A percentile compares a stretch with the other conserved stretches of the same genome.
Conservation (phyloP, 2,113 vertebrate genomes). For the Solea senegalensis region DNA sequence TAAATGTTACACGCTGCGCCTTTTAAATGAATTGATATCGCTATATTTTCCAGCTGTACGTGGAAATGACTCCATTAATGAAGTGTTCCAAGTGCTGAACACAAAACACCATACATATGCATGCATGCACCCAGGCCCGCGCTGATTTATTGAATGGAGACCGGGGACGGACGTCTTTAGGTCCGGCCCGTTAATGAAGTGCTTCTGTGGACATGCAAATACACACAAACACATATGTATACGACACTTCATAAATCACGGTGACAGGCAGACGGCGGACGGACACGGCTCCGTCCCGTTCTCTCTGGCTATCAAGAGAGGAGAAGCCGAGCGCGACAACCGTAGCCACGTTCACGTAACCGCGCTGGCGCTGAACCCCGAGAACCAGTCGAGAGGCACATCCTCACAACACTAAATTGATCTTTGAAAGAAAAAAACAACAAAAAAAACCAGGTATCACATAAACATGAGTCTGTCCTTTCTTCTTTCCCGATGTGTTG, state of each 20-base stretch:
- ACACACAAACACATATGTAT: constrained; percentile 59
- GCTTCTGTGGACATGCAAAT: constrained; percentile 30
- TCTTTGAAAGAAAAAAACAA: constrained; percentile 85
- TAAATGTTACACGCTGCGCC: too few relatives aligned
- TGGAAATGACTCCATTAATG: constrained; percentile 9
- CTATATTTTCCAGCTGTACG: background rate
- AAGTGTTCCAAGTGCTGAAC: constrained; percentile 11
- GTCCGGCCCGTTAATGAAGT: constrained; percentile 49
- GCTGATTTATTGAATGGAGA: constrained; percentile 38
- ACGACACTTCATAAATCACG: constrained; percentile 94
- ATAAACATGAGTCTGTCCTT: constrained; percentile 31
- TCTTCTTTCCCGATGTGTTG: constrained; percentile 19
- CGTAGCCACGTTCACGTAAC: constrained; percentile 33
- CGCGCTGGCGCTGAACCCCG: constrained; percentile 23
- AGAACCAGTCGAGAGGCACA: constrained; percentile 74
- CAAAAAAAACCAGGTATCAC: constrained; percentile 81
- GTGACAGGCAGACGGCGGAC: constrained; percentile 88
- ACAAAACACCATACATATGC: background rate
- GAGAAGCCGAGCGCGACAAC: constrained; percentile 54
- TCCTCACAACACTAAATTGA: constrained; percentile 82
- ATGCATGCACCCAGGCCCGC: background rate
- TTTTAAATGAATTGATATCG: too few relatives aligned
- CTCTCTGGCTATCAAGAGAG: constrained; percentile 82
- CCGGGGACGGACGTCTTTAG: constrained; percentile 31
- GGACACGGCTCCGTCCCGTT: constrained; percentile 73